A percentile compares a stretch with the other conserved stretches of the same genome.
Conservation (phyloP, 2,888 invertebrate genomes). For the Heliconius sara region DNA sequence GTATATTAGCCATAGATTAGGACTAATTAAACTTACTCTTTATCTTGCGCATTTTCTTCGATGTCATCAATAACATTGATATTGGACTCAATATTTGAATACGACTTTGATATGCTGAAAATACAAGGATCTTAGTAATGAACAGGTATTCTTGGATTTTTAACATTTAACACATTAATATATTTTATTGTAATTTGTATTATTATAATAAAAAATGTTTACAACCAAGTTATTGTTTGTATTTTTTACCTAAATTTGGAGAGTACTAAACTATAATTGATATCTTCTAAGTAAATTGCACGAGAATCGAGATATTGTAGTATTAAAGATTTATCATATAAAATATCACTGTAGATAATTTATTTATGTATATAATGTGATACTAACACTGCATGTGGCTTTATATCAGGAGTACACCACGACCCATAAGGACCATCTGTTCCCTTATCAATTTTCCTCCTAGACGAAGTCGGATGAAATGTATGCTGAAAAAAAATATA, state of each 20-base stretch:
- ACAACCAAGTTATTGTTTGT: too few species aligned
- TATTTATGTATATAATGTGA: neutral
- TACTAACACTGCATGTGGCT: conserved; percentile 66
- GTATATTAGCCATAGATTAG: too few species aligned
- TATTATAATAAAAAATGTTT: too few species aligned
- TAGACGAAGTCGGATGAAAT: conserved; percentile 63
- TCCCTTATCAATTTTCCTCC: conserved; percentile 49
- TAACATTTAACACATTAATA: too few species aligned
- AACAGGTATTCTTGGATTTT: too few species aligned
- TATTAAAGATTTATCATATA: too few species aligned
- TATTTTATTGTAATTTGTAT: too few species aligned
- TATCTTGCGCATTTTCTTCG: conserved; percentile 45
- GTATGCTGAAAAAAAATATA: conserved; percentile 63
- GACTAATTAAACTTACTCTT: conserved; percentile 53
- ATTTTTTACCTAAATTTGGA: too few species aligned
- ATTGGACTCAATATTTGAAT: conserved; percentile 61
- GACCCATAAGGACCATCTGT: conserved; percentile 61
- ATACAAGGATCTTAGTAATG: neutral
- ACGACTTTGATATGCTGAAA: conserved; percentile 56
- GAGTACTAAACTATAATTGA: too few species aligned
- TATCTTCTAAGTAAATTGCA: too few species aligned
- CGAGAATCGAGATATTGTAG: neutral
- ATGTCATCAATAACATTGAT: conserved; percentile 56
- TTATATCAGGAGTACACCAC: conserved; percentile 72
- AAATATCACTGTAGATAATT: too few species aligned